phyloP scores from a whole-genome alignment of 2,113 vertebrate genomes.

The Acanthochromis polyacanthus region DNA sequence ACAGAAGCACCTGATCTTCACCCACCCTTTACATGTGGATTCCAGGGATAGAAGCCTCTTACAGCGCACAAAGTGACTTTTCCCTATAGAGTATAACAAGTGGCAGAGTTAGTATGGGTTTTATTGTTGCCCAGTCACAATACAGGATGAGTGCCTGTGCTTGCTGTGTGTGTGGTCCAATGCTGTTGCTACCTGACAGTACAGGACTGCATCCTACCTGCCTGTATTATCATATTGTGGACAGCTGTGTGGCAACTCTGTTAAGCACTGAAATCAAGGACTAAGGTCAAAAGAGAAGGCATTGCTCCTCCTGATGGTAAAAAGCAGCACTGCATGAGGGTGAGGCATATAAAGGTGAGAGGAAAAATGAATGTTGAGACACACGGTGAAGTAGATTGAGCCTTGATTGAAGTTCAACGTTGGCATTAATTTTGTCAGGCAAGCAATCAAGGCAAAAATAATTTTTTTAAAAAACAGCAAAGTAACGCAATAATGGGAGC shows the following conservation, averaged over 20 bases:
- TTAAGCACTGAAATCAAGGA: slow-evolving; percentile 34
- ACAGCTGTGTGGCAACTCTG: slow-evolving; percentile 19
- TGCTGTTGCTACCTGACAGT: neutral
- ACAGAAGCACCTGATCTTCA: slow-evolving; percentile 18
- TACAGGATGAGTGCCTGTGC: neutral
- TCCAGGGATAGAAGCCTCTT: neutral
- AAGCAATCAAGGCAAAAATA: neutral
- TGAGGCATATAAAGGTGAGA: slow-evolving; percentile 4
- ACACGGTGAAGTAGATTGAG: neutral
- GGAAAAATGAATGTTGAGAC: neutral
- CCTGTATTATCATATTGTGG: slow-evolving; percentile 28
- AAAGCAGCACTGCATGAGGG: slow-evolving; percentile 49
- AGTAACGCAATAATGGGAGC: neutral
- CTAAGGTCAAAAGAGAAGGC: slow-evolving; percentile 59
- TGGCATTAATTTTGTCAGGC: neutral
- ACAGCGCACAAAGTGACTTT: neutral
- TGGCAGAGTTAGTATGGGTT: neutral
- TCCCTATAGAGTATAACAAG: slow-evolving; percentile 4
- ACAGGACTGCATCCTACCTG: slow-evolving; percentile 4
- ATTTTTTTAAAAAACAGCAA: neutral
- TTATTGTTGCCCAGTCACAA: neutral
- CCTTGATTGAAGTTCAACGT: neutral
- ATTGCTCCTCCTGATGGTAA: slow-evolving; percentile 79
- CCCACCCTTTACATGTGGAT: slow-evolving; percentile 35
- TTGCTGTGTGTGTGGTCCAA: neutral